Evolutionary conservation across 2,797 vertebrate species (phyloP), one percentile per base, ranked within the genome.

Genomic region (Tamandua tetradactyla): DNA sequence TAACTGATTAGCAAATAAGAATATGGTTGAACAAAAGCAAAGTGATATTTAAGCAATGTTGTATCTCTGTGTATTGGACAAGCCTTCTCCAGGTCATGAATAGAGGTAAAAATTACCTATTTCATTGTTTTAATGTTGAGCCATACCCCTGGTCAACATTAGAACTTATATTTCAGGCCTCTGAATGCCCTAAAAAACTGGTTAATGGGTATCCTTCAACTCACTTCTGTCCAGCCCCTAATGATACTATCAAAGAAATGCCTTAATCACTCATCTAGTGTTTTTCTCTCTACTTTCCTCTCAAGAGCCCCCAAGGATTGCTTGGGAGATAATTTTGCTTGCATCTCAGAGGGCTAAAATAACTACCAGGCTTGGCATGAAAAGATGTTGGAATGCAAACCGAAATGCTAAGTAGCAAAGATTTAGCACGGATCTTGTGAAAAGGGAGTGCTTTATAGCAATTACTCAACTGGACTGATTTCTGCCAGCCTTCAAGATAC

Each of bases 401-500:
- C 94, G 61, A 27, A 94, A 32, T 91, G 82, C 44, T 2, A 66
- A 95, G 69, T 94, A 84, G 75, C 91, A 96, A 78, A 98, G 85
- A 96, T 91, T 97, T 15, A 20, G 92, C 64, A 81, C 80, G 97
- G 96, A 96, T 62, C 96, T 96, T 71, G 92, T 25, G 25, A 85
- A 72, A 27, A 49, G 74, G 69, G 96, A 97, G 85, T 18, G 18
- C 75, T 69, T 81, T 96, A 40, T 40, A 97, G 91, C 88, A 97
- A 90, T 97, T 97, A 97, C 69, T 93, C 78, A 96, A 57, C 76
- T 97, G 93, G 93, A 89, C 61, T 93, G 47, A 88, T 95, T 96
- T 97, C 94, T 97, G 95, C 95, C 97, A 97, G 89, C 90, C 94
- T 97, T 95, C 44, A 94, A 88, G 87, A 97, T 95, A 52, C 62